Evolutionary conservation across 2,113 vertebrate genomes (phyloP).

Genomic region (Brachyistius frenatus): DNA sequence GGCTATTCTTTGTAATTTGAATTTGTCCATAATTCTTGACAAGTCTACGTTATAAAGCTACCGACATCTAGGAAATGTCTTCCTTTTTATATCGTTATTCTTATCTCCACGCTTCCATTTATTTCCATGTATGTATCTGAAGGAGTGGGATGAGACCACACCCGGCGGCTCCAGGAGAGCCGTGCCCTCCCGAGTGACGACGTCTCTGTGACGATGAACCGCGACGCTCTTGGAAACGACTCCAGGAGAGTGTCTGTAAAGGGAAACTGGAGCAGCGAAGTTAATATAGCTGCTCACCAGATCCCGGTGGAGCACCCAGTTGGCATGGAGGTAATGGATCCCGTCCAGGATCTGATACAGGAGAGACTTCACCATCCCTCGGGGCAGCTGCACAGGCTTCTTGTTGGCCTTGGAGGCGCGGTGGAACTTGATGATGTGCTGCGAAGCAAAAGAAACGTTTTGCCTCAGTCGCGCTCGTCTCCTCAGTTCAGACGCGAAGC

Average conservation of each 20-base stretch:
- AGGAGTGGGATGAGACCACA: too few relatives aligned
- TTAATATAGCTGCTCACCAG: slow-evolving; percentile 88
- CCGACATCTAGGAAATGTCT: too few relatives aligned
- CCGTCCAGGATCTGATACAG: slow-evolving; percentile 99
- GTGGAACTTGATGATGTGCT: slow-evolving; percentile 99
- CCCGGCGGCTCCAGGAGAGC: too few relatives aligned
- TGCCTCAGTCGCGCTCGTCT: too few relatives aligned
- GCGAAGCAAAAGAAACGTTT: slow-evolving; percentile 62
- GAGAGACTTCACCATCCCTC: slow-evolving; percentile 99
- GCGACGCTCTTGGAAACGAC: slow-evolving; percentile 21
- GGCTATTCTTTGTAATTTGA: too few relatives aligned
- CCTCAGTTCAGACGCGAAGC: background rate
- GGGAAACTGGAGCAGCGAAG: slow-evolving; percentile 50
- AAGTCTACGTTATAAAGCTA: too few relatives aligned
- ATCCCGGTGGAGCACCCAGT: slow-evolving; percentile 99
- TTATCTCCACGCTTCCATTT: too few relatives aligned
- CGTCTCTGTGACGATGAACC: background rate
- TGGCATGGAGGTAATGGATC: slow-evolving; percentile 99
- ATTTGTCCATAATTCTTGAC: too few relatives aligned
- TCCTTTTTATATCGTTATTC: too few relatives aligned
- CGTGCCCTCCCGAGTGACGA: too few relatives aligned
- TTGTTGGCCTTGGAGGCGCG: slow-evolving; percentile 99
- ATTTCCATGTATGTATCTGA: too few relatives aligned
- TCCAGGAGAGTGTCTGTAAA: slow-evolving; percentile 1
- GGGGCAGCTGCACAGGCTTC: slow-evolving; percentile 98